Conservation (phyloP, 2,113 vertebrate species). For the Psammodynastes pulverulentus region DNA sequence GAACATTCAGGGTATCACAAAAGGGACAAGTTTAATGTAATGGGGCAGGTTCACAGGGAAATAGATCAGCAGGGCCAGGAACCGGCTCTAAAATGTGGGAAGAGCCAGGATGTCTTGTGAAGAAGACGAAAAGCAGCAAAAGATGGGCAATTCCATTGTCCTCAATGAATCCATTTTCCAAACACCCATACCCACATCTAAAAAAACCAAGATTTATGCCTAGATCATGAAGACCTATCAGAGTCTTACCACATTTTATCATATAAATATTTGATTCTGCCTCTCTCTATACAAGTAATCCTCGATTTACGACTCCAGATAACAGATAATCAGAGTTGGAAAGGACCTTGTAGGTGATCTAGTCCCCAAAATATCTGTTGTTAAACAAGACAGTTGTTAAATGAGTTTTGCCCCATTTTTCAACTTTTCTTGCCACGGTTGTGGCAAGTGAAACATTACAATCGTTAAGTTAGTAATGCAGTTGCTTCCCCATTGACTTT, state of each 20-base stretch:
- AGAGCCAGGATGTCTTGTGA: not conserved
- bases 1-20: not conserved
- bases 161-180: not conserved
- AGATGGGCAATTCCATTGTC: not conserved
- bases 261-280: slow-evolving; percentile 28
- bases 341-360: too few species aligned
- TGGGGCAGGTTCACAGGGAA: not conserved
- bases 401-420: not conserved
- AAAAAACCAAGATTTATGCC: not conserved
- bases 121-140: not conserved
- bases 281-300: slow-evolving; percentile 15
- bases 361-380: not conserved
- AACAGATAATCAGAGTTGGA: too few species aligned
- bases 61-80: not conserved
- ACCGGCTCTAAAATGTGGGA: not conserved
- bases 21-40: not conserved
- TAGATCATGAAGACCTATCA: not conserved
- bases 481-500: not conserved
- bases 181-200: not conserved
- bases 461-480: not conserved
- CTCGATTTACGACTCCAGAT: not conserved
- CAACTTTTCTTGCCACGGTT: not conserved
- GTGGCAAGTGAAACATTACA: not conserved
- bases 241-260: not conserved
- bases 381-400: not conserved